Evolutionary conservation across 2,113 vertebrate genomes (phyloP).

Genomic region (Ameiurus melas): DNA sequence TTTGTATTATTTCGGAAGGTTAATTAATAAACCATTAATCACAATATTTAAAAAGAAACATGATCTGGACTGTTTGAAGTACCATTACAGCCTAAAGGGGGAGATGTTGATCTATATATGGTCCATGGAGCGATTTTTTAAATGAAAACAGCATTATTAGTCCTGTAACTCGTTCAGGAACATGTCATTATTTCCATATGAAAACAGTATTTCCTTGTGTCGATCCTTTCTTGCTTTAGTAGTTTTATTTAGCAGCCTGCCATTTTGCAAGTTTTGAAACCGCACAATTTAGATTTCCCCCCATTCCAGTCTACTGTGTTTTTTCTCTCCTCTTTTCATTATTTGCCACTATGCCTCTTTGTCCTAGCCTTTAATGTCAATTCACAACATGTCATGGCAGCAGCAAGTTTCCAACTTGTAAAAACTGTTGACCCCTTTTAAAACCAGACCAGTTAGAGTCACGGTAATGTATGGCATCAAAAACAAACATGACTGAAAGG

Average conservation of each 20-base stretch:
- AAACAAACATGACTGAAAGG: neutral
- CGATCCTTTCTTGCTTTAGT: constrained; percentile 21
- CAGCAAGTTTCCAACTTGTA: neutral
- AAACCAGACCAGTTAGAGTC: neutral
- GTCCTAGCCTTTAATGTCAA: neutral
- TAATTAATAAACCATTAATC: neutral
- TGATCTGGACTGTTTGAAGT: neutral
- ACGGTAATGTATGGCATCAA: neutral
- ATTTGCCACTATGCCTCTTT: neutral
- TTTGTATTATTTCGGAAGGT: neutral
- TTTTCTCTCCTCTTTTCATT: neutral
- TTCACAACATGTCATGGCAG: neutral
- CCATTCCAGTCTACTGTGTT: neutral
- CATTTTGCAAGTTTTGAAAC: constrained; percentile 19
- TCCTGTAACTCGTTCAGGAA: constrained; percentile 24
- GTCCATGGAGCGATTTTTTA: neutral
- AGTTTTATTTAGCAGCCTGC: constrained; percentile 17
- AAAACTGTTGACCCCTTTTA: neutral
- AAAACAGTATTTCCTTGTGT: constrained; percentile 47
- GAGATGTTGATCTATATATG: constrained; percentile 49
- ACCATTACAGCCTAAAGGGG: constrained; percentile 57
- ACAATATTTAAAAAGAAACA: too few species aligned
- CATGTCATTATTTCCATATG: constrained; percentile 56
- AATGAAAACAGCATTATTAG: constrained; percentile 28
- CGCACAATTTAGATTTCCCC: neutral